Evolutionary conservation across 2,797 vertebrate genomes (phyloP).

Genomic region (Chiloscyllium punctatum): DNA sequence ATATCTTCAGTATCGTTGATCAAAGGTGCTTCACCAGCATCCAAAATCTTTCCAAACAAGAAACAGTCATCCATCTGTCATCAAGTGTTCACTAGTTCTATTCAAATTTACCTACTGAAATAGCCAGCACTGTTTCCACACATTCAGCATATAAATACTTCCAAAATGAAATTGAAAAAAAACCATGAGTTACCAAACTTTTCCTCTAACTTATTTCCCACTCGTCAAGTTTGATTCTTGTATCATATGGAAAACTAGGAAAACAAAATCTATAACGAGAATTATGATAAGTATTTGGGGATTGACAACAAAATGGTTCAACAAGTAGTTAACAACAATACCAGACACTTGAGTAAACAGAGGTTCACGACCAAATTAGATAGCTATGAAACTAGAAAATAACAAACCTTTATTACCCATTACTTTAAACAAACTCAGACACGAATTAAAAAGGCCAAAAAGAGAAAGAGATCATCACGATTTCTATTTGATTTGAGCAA

Average conservation of each 20-base stretch:
- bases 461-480: neutral
- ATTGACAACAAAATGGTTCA: neutral
- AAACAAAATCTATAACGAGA: neutral
- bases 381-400: neutral
- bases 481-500: neutral
- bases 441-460: neutral
- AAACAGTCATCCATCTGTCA: constrained; percentile 32
- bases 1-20: neutral
- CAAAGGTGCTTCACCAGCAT: constrained; percentile 13
- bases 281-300: neutral
- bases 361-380: neutral
- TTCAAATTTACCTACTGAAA: constrained; percentile 28
- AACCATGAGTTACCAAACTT: neutral
- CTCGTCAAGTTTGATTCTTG: neutral
- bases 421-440: neutral
- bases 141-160: neutral
- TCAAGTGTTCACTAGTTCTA: constrained; percentile 28
- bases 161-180: neutral
- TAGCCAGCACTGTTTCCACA: neutral
- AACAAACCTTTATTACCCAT: neutral
- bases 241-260: neutral
- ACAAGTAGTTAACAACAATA: neutral
- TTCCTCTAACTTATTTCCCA: constrained; percentile 28
- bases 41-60: constrained; percentile 12
- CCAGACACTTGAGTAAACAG: neutral